Evolutionary conservation across 1,140 invertebrate species (phyloP), one percentile per base, ranked within the genome.

Genomic region (Lysiphlebus fabarum): DNA sequence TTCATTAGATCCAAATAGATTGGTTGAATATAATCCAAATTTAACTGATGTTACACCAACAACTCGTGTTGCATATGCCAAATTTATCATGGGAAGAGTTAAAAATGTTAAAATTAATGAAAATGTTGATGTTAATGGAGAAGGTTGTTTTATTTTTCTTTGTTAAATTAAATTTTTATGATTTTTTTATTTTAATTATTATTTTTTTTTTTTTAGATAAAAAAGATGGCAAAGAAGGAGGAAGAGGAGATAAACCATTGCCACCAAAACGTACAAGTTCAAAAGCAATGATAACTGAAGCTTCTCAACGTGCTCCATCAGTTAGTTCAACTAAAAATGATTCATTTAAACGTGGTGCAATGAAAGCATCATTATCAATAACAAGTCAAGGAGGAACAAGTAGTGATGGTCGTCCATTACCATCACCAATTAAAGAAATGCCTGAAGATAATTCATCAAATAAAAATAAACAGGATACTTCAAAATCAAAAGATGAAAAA

Each of bases 21-120:
- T 90, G 33, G 72, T 91, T 62, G 88, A 90, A 70, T 92, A 88
- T 70, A 93, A 92, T 82, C 91, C 91, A 0, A 89, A 88, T 69
- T 73, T 92, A 41, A 84, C 85, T 6, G 84, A 84, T 7, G 85
- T 91, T 0, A 84, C 89, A 1, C 86, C 87, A 5, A 85, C 85
- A 1, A 90, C 90, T 1, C 81, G 90, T 66, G 83, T 92, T 12
- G 91, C 91, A 3, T 92, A 92, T 65, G 90, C 90, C 36, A 92
- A 92, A 73, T 93, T 93, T 69, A 92, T 92, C 84, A 84, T 87
- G 42, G 86, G 80, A 53, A 85, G 86, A 64, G n/a, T 17, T 7
- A 60, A 60, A 41, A 17, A 49, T 36, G 43, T 10, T 38, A 38
- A 14, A 45, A 34, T 43, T 38, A 42, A 2, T 36, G n/a, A 60